Percentiles rank a stretch among this genome's conserved stretches.
Conservation (phyloP, 2,797 vertebrate species). For the Linurgus olivaceus region DNA sequence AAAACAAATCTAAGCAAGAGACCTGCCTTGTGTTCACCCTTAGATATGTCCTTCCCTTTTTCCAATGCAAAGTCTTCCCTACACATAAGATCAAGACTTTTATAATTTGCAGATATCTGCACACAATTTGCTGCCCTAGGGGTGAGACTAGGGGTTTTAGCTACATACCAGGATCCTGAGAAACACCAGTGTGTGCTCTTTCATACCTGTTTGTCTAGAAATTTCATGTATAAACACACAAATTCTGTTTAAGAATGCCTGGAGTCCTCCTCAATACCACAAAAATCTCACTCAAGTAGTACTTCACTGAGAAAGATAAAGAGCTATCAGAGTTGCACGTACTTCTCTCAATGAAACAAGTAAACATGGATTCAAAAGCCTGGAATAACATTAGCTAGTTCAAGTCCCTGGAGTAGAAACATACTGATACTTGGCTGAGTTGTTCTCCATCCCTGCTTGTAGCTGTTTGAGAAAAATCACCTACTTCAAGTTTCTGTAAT, state of each 20-base stretch:
- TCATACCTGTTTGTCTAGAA: neutral
- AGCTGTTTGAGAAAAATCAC: neutral
- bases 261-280: neutral
- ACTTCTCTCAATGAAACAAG: neutral
- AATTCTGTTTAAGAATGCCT: neutral
- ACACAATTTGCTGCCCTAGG: neutral
- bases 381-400: neutral
- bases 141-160: neutral
- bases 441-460: neutral
- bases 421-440: neutral
- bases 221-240: neutral
- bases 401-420: neutral
- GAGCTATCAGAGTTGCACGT: neutral
- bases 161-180: neutral
- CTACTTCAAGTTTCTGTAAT: slow-evolving; percentile 1
- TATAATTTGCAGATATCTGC: neutral
- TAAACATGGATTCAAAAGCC: neutral
- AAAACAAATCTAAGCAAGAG: neutral
- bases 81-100: neutral
- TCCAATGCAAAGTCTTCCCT: neutral
- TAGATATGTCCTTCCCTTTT: neutral
- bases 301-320: neutral
- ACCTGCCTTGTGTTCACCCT: neutral
- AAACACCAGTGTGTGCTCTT: neutral
- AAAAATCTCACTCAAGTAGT: neutral